A percentile compares a stretch with the other conserved stretches of the same genome.
Conservation (phyloP, 2,888 invertebrate genomes). For the Lasioglossum figueresi region DNA sequence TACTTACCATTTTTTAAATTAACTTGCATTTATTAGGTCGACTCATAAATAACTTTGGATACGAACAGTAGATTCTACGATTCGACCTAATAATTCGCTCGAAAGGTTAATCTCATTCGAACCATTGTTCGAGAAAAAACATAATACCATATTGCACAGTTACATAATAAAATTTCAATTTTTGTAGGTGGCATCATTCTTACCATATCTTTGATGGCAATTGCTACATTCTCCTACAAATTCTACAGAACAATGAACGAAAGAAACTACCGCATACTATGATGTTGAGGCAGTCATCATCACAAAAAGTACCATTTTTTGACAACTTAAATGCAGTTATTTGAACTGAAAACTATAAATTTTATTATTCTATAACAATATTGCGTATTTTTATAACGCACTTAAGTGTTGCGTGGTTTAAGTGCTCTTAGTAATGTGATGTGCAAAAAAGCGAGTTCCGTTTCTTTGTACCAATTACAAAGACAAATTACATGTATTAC, state of each 20-base stretch:
- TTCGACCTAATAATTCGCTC: too few species aligned
- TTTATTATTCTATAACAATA: slow-evolving; percentile 67
- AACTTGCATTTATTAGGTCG: too few species aligned
- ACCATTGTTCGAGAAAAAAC: not conserved
- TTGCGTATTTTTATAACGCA: slow-evolving; percentile 74
- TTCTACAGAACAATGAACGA: slow-evolving; percentile 94
- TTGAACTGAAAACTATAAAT: slow-evolving; percentile 67
- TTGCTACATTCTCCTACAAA: slow-evolving; percentile 93
- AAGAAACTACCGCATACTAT: slow-evolving; percentile 95
- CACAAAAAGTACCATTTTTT: slow-evolving; percentile 60
- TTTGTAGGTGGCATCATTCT: slow-evolving; percentile 92
- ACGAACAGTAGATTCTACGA: too few species aligned
- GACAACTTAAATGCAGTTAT: slow-evolving; percentile 62
- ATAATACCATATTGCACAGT: not conserved
- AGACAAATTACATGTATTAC: slow-evolving; percentile 52
- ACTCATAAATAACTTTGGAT: too few species aligned
- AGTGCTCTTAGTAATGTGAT: slow-evolving; percentile 76
- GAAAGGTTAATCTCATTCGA: not conserved
- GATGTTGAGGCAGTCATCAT: slow-evolving; percentile 82
- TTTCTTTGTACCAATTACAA: slow-evolving; percentile 60
- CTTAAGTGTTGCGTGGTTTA: slow-evolving; percentile 69
- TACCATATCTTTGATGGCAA: slow-evolving; percentile 90
- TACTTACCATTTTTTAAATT: not conserved
- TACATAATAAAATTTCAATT: slow-evolving; percentile 20
- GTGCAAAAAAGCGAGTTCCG: slow-evolving; percentile 65